Evolutionary conservation across 2,888 invertebrate genomes (phyloP).

Genomic region (Gerris lacustris): DNA sequence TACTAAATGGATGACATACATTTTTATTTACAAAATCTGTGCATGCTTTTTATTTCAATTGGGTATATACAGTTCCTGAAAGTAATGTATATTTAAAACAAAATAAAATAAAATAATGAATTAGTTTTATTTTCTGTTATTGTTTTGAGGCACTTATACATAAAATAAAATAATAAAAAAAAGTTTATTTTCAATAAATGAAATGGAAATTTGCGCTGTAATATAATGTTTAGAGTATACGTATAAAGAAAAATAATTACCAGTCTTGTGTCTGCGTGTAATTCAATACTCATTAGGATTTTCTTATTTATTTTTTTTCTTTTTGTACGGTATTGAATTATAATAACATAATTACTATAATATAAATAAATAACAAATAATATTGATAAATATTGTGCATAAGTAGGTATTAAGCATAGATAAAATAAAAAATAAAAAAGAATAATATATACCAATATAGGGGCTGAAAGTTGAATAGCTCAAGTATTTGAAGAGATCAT

Average conservation of each 20-base stretch:
- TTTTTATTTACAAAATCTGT: too few species aligned
- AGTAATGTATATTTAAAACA: constrained; percentile 5
- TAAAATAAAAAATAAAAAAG: too few species aligned
- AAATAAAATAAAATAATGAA: constrained; percentile 18
- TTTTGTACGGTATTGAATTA: too few species aligned
- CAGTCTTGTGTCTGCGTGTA: constrained; percentile 14
- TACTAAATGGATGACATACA: too few species aligned
- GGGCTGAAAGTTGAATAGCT: too few species aligned
- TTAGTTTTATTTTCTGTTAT: not conserved
- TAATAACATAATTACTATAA: too few species aligned
- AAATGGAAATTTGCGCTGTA: constrained; percentile 7
- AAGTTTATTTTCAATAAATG: constrained; percentile 19
- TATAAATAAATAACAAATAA: constrained; percentile 2
- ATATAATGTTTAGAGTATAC: constrained; percentile 23
- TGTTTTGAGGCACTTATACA: too few species aligned
- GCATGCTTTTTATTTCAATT: too few species aligned
- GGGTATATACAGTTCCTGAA: too few species aligned
- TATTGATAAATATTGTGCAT: constrained; percentile 4
- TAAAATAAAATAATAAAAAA: too few species aligned
- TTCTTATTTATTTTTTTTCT: too few species aligned
- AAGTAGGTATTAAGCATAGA: constrained; percentile 6
- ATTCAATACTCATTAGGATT: constrained; percentile 4
- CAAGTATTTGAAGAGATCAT: not conserved
- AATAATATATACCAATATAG: too few species aligned
- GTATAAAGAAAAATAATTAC: constrained; percentile 24